Evolutionary conservation across 2,888 invertebrate species (phyloP), one percentile per base, ranked within the genome.

Genomic region (Cryptocheilus praepositus): DNA sequence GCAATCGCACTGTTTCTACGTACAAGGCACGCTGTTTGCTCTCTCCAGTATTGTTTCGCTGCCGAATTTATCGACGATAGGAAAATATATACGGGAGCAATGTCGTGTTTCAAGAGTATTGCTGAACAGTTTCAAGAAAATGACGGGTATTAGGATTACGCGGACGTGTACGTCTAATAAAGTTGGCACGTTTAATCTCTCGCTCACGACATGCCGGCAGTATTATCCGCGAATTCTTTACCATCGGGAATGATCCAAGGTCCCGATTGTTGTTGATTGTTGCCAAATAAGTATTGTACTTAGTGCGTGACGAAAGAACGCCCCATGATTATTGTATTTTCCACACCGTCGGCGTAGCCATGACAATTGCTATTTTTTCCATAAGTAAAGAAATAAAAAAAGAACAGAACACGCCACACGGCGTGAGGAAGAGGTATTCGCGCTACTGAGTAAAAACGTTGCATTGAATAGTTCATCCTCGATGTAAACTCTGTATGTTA

Each of bases 181-280:
- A 36, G 36, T 36, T 36, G 36, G 36, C 36, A 36, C 36, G 36
- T 1, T 11, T 7, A 1, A 36, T 36, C 36, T 11, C 7, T 36
- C 36, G 36, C 13, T 36, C 36, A 11, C 36, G 36, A 36, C 8
- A 36, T 36, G 36, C 13, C 13, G 36, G 36, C 36, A 36, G 36
- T 36, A 36, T 36, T 36, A 36, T 36, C 36, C 36, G 36, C 36
- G 36, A 36, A 36, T 11, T 36, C 36, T 36, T 11, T 59, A 52
- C 36, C 57, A 64, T 59, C 70, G 67, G 61, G 70, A 64, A 63
- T 60, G 55, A 76, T 67, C 76, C 64, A 76, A 70, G 78, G 82
- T 83, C 84, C 83, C 81, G 79, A 83, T 88, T 84, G 87, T 87
- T 88, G 86, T 88, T 88, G 82, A 88, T 87, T 86, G 88, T 88